Base-by-base conservation (phyloP, 2,888 invertebrate species). In the Aporophyla nigra region DNA sequence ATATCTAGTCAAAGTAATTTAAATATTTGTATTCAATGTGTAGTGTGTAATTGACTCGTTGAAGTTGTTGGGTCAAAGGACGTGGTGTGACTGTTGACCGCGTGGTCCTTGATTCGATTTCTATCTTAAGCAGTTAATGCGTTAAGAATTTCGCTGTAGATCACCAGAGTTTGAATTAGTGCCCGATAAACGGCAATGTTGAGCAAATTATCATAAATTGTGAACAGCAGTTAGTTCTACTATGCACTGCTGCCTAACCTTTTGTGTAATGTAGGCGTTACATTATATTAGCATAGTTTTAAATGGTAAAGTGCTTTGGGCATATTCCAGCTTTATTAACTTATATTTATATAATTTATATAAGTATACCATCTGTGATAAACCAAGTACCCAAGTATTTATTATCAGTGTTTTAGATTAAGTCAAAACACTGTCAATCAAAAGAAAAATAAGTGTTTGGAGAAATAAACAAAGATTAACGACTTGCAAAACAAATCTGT, bases 381-480 rank as follows among this genome's bases (percentile, higher is more conserved):
- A 71, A 19, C 16, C 16, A 12, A n/a, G 12, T n/a, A 1, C 5
- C n/a, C 27, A 72, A 54, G n/a, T 71, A 71, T 71, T 54, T 43
- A 71, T 53, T 70, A 6, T 43, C 2, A 21, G 9, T 0, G 24
- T 40, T 19, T 9, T 71, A 7, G 16, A 4, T 58, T 16, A 58
- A 58, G 16, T 58, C 1, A 16, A 58, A 27, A 16, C 16, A 27
- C 16, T 58, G 58, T 58, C 27, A 6, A 14, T 2, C 6, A 27
- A 27, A n/a, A n/a, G n/a, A n/a, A n/a, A n/a, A n/a, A n/a, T n/a
- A n/a, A 16, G 54, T 24, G 10, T 19, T 27, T 27, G 4, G 2
- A 27, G 27, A 27, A 21, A 65, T 12, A 4, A 19, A 59, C 19
- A 21, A 27, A n/a, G n/a, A 24, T 14, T 27, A 49, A 27, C 49